Evolutionary conservation across 2,797 vertebrate genomes (phyloP).

Genomic region (Antennarius maculatus): DNA sequence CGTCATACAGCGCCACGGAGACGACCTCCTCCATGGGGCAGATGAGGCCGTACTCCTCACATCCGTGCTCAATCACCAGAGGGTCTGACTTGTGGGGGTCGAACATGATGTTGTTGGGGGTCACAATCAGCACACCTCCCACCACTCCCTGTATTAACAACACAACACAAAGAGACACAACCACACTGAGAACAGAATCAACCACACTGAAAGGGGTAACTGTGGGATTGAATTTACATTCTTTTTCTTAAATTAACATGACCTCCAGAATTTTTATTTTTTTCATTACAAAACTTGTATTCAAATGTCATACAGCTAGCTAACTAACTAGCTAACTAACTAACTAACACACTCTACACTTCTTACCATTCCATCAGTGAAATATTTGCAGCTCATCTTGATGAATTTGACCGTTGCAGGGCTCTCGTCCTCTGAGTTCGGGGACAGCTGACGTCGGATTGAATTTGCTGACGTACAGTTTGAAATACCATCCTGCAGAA

Average conservation of each 20-base stretch:
- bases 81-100: slow-evolving; percentile 99
- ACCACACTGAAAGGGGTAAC: background rate
- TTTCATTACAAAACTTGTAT: no score
- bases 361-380: slow-evolving; percentile 97
- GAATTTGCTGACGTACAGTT: slow-evolving; percentile 83
- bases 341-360: background rate
- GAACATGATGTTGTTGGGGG: slow-evolving; percentile 99
- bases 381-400: slow-evolving; percentile 99
- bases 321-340: no score
- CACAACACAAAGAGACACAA: background rate
- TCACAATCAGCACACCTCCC: slow-evolving; percentile 98
- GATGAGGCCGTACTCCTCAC: slow-evolving; percentile 97
- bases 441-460: slow-evolving; percentile 88
- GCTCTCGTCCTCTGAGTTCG: slow-evolving; percentile 95
- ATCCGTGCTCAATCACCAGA: slow-evolving; percentile 96
- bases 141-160: slow-evolving; percentile 89
- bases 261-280: no score
- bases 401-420: slow-evolving; percentile 93
- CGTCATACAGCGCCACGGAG: slow-evolving; percentile 95
- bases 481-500: slow-evolving; percentile 83
- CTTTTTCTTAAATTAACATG: no score
- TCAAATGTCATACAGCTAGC: no score
- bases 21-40: slow-evolving; percentile 98
- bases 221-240: background rate
- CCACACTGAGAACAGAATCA: background rate